These are phyloP conservation scores for Morpho deidamia DNA, from an alignment of 2,888 invertebrate species.

Conservation along the genomic window DNA sequence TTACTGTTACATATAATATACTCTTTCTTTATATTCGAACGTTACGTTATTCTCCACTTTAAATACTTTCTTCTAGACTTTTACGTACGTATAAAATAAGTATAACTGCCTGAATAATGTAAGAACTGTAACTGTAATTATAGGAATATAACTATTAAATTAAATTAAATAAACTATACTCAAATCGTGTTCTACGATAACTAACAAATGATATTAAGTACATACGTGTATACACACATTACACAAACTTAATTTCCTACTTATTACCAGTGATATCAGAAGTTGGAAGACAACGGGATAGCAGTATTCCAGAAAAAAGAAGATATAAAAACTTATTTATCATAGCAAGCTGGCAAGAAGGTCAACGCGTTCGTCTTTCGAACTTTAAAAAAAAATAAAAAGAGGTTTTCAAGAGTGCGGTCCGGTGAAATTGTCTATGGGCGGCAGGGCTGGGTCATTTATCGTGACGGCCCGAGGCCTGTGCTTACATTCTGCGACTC, in stretches of 20 bases:
- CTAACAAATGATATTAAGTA: no score
- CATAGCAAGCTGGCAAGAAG: conserved; percentile 25
- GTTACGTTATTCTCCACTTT: no score
- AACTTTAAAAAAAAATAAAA: conserved; percentile 37
- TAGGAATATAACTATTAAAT: no score
- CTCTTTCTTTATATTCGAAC: no score
- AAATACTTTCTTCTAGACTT: no score
- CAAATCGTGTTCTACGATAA: no score
- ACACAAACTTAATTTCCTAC: neutral
- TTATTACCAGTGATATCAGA: neutral
- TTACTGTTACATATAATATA: no score
- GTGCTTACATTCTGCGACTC: conserved; percentile 56
- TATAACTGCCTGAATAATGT: no score
- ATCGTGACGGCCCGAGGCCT: conserved; percentile 70
- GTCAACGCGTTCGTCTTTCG: conserved; percentile 34
- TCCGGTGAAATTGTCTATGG: conserved; percentile 65
- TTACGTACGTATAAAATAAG: no score
- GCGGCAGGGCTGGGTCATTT: conserved; percentile 52
- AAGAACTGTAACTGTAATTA: no score
- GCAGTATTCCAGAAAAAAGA: conserved; percentile 10
- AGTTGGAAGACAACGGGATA: conserved; percentile 1
- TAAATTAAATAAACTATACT: no score
- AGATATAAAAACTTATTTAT: conserved; percentile 20
- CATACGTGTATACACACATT: no score
- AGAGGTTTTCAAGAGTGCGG: conserved; percentile 52